phyloP scores from a whole-genome alignment of 2,888 invertebrate genomes.

The Nemotelus nigrinus region DNA sequence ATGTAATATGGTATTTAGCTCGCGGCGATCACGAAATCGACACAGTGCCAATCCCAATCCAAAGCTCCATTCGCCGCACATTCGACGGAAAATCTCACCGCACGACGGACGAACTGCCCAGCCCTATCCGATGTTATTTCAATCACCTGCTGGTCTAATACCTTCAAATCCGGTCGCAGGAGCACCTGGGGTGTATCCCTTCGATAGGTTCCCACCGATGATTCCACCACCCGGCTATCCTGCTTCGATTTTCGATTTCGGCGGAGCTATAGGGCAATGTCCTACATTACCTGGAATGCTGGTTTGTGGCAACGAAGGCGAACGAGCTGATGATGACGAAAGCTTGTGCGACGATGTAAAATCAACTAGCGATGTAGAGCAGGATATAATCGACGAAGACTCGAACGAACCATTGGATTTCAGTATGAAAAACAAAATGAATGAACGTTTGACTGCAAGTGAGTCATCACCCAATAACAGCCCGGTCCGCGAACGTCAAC shows the following conservation, averaged over 20 bases:
- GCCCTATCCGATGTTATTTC: slow-evolving; percentile 72
- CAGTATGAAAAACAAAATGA: slow-evolving; percentile 59
- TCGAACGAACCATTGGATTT: slow-evolving; percentile 62
- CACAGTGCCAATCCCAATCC: slow-evolving; percentile 98
- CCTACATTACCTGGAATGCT: not conserved
- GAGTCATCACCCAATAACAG: slow-evolving; percentile 53
- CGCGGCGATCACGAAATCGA: slow-evolving; percentile 90
- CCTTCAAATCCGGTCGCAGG: slow-evolving; percentile 67
- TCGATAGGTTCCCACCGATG: slow-evolving; percentile 77
- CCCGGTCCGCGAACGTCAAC: slow-evolving; percentile 59
- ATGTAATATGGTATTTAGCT: slow-evolving; percentile 98
- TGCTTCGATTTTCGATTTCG: slow-evolving; percentile 59
- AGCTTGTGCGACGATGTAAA: slow-evolving; percentile 47
- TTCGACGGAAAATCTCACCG: slow-evolving; percentile 90
- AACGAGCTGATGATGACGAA: slow-evolving; percentile 46
- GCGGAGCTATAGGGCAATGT: slow-evolving; percentile 14
- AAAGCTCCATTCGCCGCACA: slow-evolving; percentile 94
- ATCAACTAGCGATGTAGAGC: slow-evolving; percentile 53
- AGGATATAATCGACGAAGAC: slow-evolving; percentile 52
- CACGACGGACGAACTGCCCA: slow-evolving; percentile 92
- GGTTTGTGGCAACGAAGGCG: not conserved
- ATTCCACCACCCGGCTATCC: slow-evolving; percentile 53
- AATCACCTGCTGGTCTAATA: slow-evolving; percentile 68
- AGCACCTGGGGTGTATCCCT: slow-evolving; percentile 67
- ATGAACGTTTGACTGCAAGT: slow-evolving; percentile 47